Evolutionary conservation across 2,797 vertebrate species (phyloP).

Genomic region (Cossypha caffra): DNA sequence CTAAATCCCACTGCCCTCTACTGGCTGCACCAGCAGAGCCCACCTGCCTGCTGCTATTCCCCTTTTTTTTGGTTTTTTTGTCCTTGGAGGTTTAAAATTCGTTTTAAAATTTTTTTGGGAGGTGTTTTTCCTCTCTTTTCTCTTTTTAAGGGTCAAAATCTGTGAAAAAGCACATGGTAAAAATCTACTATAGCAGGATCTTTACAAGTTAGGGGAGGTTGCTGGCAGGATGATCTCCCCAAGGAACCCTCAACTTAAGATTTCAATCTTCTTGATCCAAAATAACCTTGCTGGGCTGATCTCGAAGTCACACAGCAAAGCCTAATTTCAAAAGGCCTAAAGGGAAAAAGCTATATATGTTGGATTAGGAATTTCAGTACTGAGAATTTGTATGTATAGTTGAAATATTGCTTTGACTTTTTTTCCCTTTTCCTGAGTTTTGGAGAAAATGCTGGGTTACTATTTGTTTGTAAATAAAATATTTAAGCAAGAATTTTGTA

Average conservation of each 20-base stretch:
- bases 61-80: too few species aligned
- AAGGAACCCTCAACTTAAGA: constrained; percentile 8
- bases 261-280: constrained; percentile 20
- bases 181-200: background rate
- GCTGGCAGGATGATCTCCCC: constrained; percentile 1
- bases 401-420: background rate
- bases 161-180: background rate
- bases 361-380: background rate
- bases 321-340: background rate
- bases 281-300: constrained; percentile 21
- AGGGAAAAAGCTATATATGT: background rate
- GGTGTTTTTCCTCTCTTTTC: accelerated
- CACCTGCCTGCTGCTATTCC: background rate
- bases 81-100: background rate
- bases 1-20: constrained; percentile 53
- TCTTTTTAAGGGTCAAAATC: background rate
- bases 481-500: background rate
- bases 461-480: background rate
- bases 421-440: background rate
- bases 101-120: background rate
- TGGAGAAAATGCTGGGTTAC: background rate
- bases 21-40: background rate
- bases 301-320: background rate
- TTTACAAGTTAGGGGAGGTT: background rate
- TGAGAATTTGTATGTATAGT: background rate